These are phyloP conservation scores for Columba livia DNA, from an alignment of 2,113 vertebrate species.

Conservation along the genomic window DNA sequence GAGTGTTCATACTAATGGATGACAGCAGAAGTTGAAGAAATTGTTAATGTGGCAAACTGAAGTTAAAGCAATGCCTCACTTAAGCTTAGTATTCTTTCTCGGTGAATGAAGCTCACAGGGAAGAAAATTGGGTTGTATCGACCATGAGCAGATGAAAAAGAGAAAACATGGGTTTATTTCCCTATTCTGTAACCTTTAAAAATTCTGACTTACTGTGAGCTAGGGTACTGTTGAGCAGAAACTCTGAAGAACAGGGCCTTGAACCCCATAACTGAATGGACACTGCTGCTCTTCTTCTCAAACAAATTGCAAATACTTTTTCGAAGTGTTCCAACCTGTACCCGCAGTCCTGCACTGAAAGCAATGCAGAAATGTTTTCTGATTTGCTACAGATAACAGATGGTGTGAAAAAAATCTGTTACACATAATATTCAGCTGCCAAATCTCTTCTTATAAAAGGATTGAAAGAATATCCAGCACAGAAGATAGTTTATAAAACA, in stretches of 20 bases:
- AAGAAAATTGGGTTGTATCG: neutral
- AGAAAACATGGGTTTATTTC: neutral
- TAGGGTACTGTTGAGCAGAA: neutral
- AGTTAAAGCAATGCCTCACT: neutral
- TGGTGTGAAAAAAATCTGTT: constrained; percentile 50
- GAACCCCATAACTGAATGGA: neutral
- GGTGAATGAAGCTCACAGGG: neutral
- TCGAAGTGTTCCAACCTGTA: neutral
- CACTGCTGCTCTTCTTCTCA: neutral
- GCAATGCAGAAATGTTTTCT: neutral
- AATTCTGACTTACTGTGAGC: neutral
- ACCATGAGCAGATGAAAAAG: neutral
- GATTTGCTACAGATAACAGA: constrained; percentile 56
- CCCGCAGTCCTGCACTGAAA: neutral
- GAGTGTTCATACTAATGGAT: neutral
- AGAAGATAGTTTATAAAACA: constrained; percentile 51
- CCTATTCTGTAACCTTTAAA: neutral
- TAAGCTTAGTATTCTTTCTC: neutral
- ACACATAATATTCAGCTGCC: constrained; percentile 47
- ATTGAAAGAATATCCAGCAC: constrained; percentile 36
- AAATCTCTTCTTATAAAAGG: constrained; percentile 45
- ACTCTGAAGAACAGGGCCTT: neutral
- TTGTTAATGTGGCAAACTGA: neutral
- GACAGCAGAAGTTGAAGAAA: neutral
- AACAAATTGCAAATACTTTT: neutral